Evolutionary conservation across 2,113 vertebrate species (phyloP).

Genomic region (Notechis scutatus): DNA sequence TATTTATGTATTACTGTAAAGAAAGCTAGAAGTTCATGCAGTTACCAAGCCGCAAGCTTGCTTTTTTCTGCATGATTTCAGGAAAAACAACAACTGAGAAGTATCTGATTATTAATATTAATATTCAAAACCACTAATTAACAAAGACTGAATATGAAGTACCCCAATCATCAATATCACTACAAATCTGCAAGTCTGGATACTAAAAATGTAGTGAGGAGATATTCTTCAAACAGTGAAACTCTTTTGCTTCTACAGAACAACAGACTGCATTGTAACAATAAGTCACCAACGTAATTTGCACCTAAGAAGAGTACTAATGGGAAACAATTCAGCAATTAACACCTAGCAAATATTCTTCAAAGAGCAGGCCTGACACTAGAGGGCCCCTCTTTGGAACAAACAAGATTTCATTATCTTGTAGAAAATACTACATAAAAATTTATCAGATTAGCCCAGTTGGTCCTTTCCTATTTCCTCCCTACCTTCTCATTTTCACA

Average conservation of each 20-base stretch:
- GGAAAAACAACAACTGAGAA: not conserved
- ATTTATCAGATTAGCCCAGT: not conserved
- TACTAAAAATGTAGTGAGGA: conserved; percentile 7
- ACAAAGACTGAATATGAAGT: not conserved
- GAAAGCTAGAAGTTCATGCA: not conserved
- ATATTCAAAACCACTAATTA: not conserved
- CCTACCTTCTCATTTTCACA: not conserved
- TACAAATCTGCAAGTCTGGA: conserved; percentile 21
- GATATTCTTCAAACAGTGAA: conserved; percentile 41
- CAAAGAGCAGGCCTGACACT: conserved; percentile 9
- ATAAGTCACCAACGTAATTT: conserved; percentile 34
- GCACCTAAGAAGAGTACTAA: conserved; percentile 32
- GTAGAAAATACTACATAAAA: not conserved
- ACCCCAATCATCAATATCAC: conserved; percentile 29
- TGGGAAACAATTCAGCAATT: conserved; percentile 41
- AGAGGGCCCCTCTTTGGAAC: conserved; percentile 6
- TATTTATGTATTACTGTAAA: not conserved
- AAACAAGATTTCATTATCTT: conserved; percentile 11
- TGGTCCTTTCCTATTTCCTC: not conserved
- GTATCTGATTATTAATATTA: not conserved
- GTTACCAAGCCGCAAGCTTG: not conserved
- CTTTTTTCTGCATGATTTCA: conserved; percentile 8
- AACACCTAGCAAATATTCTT: conserved; percentile 35
- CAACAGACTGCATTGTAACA: not conserved
- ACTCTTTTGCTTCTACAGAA: not conserved